phyloP scores from a whole-genome alignment of 2,888 invertebrate species.

The Artemia sp. region DNA sequence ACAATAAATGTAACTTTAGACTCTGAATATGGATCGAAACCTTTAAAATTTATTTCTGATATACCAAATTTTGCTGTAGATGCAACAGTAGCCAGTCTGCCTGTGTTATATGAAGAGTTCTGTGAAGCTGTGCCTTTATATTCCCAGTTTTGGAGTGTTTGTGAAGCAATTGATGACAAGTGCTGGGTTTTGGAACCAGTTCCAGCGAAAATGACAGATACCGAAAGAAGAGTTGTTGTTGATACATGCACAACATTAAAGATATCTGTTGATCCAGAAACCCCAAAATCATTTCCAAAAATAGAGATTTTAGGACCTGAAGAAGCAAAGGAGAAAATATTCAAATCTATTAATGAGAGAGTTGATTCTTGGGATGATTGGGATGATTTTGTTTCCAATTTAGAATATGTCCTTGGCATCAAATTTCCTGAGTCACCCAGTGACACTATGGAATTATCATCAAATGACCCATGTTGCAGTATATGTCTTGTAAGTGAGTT shows the following conservation, averaged over 20 bases:
- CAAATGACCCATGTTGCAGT: background rate
- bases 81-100: too few relatives aligned
- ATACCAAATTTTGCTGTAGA: too few relatives aligned
- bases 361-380: background rate
- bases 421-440: background rate
- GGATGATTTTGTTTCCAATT: background rate
- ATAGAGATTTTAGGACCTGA: constrained; percentile 1
- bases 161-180: constrained; percentile 1
- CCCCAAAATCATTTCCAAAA: background rate
- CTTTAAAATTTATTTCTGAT: background rate
- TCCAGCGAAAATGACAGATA: background rate
- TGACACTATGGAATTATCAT: background rate
- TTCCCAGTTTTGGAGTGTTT: constrained; percentile 5
- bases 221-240: constrained; percentile 5
- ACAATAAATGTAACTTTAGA: background rate
- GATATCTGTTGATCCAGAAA: constrained; percentile 1
- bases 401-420: background rate
- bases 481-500: background rate
- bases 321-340: background rate
- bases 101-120: background rate
- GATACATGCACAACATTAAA: background rate
- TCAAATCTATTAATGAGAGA: background rate
- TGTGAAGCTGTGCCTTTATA: constrained; percentile 2
- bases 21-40: background rate
- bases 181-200: constrained; percentile 5